Conservation (phyloP, 1,140 invertebrate genomes). For the Zaprionus tsacasi region DNA sequence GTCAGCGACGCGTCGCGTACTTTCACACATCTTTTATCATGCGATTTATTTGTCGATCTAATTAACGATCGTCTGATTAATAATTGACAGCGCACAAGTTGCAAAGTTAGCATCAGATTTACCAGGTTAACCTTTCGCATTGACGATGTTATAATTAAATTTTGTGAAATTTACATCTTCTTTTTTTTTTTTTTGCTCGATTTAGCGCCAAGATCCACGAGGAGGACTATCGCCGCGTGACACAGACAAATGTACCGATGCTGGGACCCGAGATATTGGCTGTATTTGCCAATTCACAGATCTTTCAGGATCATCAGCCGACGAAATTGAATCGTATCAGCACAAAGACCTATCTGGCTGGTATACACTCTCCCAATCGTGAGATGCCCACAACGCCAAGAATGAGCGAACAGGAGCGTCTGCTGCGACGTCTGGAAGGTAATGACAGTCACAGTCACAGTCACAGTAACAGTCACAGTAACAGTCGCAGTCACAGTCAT, state of each 20-base stretch:
- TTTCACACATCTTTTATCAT: conserved; percentile 22
- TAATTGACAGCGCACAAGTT: conserved; percentile 5
- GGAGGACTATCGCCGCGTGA: conserved; percentile 82
- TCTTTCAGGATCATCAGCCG: conserved; percentile 83
- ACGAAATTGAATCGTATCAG: conserved; percentile 75
- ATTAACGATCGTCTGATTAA: conserved; percentile 43
- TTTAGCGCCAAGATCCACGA: conserved; percentile 81
- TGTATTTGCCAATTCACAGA: conserved; percentile 83
- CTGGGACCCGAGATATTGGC: conserved; percentile 81
- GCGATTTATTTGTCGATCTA: conserved; percentile 23
- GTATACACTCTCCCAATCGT: conserved; percentile 71
- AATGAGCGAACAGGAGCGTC: conserved; percentile 75
- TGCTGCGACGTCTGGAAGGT: conserved; percentile 81
- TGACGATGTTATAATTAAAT: background rate
- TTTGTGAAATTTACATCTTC: background rate
- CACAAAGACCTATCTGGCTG: conserved; percentile 75
- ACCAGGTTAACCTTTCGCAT: background rate
- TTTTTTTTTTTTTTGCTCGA: conserved; percentile 9
- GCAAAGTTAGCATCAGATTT: background rate
- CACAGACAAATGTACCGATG: conserved; percentile 81
- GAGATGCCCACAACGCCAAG: conserved; percentile 73
- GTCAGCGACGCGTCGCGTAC: background rate
- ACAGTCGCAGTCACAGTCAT: conserved; percentile 16
- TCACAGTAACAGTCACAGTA: background rate
- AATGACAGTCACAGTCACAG: conserved; percentile 42